Percentiles rank a stretch among this genome's conserved stretches.
phyloP scores from a whole-genome alignment of 2,113 vertebrate species.

The Otocyon megalotis region DNA sequence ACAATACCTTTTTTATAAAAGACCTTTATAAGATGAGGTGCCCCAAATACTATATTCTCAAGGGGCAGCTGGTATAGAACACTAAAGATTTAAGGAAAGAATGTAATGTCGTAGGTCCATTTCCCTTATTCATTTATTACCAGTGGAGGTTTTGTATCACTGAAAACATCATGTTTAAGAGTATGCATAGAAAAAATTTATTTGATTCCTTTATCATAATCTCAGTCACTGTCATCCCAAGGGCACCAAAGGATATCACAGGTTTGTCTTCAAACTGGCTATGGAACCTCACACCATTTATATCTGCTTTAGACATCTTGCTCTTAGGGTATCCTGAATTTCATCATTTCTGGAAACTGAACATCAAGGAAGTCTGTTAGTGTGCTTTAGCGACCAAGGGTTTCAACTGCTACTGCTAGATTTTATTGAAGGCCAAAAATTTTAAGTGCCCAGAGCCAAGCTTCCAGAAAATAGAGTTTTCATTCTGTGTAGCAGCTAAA shows the following conservation, averaged over 20 bases:
- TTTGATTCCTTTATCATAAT: background rate
- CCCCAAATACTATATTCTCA: background rate
- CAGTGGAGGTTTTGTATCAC: background rate
- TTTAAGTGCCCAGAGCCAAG: background rate
- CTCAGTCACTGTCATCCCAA: background rate
- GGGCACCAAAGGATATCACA: background rate
- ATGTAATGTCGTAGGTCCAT: background rate
- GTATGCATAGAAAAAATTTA: background rate
- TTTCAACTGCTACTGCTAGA: background rate
- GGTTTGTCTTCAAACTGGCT: background rate
- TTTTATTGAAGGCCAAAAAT: background rate
- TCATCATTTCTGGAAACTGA: background rate
- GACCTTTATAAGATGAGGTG: background rate
- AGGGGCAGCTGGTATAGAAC: background rate
- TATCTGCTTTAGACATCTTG: background rate
- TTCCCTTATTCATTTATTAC: background rate
- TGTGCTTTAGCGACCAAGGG: background rate
- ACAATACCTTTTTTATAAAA: background rate
- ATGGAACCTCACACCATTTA: background rate
- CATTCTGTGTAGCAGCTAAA: background rate
- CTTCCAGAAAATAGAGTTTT: background rate
- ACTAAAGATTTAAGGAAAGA: background rate
- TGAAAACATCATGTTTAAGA: slow-evolving; percentile 1
- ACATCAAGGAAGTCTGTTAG: background rate
- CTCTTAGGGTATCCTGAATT: background rate